phyloP scores from a whole-genome alignment of 2,888 invertebrate species.

The Tetragonisca angustula region DNA sequence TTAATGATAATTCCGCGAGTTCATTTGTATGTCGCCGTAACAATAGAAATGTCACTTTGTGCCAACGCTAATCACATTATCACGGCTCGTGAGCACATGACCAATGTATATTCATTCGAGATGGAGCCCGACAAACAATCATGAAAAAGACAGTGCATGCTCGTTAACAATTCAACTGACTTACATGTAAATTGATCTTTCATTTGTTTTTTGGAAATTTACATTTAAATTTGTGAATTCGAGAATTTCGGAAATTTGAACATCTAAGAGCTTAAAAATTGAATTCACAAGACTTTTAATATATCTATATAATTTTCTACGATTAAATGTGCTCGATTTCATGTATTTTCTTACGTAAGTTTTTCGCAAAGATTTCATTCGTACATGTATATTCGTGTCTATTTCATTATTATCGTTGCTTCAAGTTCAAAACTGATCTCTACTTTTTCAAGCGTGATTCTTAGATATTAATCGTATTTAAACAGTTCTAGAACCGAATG shows the following conservation, averaged over 20 bases:
- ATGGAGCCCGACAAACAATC: neutral
- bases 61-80: conserved; percentile 61
- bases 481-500: conserved; percentile 50
- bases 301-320: no score
- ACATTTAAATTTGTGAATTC: no score
- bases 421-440: conserved; percentile 51
- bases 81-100: conserved; percentile 20
- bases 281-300: no score
- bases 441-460: conserved; percentile 30
- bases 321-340: neutral
- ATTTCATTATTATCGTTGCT: conserved; percentile 11
- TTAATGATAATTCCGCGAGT: conserved; percentile 28
- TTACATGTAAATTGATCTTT: neutral
- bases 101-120: conserved; percentile 37
- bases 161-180: conserved; percentile 1
- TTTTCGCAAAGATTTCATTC: neutral
- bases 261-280: neutral
- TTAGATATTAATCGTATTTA: conserved; percentile 37
- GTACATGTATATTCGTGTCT: neutral
- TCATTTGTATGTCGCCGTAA: conserved; percentile 1
- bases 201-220: neutral
- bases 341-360: neutral
- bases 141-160: conserved; percentile 20
- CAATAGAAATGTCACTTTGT: conserved; percentile 26
- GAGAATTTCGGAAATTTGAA: neutral